Base-by-base conservation (phyloP, 1,140 invertebrate species). In the Cotesia glomerata region DNA sequence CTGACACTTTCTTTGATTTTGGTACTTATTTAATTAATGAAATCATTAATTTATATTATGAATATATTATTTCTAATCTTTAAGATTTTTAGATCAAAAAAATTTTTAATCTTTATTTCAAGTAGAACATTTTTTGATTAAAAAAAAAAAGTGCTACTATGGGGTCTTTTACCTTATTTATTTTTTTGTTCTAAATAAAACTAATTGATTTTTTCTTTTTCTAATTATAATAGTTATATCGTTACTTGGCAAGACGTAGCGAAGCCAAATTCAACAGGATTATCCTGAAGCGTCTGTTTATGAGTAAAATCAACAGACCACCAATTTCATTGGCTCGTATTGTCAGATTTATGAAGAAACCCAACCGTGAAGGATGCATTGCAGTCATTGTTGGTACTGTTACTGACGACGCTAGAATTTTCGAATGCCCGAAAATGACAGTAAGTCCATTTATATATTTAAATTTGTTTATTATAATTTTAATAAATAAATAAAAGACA, bases 241-340 rank as follows among this genome's bases (percentile, higher is more conserved):
- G 97, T 78, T 99, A 96, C 87, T 90, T 99, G 89, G 97, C 97
- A 58, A 92, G 98, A 76, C 92, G 97, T 86, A 99, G 97, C 45
- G 93, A 93, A 85, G 88, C 95, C 69, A 99, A 99, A 88, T 99
- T 99, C 88, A 99, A 99, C 88, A 92, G 93, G 85, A 97, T 99
- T 75, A 91, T 99, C 56, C 85, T 99, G 80, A 96, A 94, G 82
- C 91, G 98, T 76, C 89, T 99, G 75, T 99, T 98, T 87, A 99
- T 99, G 98, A 98, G 97, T 82, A 94, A 93, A 84, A 98, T 94
- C 78, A 94, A 99, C 88, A 89, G 94, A 61, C 96, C 98, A 72
- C 97, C 98, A 76, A 91, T 99, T 78, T 98, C 97, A 3, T 78
- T 99, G 72, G 94, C 96, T 36, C 92, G 94, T 73, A 85, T 99